These are phyloP conservation scores for Oceanodroma tethys DNA, from an alignment of 2,113 vertebrate species.

Conservation along the genomic window DNA sequence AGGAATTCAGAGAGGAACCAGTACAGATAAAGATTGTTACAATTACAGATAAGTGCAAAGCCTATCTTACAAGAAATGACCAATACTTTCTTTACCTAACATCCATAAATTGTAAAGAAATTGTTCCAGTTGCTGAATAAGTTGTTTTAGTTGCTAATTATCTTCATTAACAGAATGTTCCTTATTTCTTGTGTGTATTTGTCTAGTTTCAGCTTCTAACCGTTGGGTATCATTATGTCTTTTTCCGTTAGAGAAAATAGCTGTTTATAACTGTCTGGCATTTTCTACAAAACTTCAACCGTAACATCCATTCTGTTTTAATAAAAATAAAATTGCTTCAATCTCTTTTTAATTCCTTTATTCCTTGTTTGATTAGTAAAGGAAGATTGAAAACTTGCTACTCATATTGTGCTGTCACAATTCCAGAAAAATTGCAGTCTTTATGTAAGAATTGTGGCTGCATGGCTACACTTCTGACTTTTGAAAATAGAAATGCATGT, in stretches of 20 bases:
- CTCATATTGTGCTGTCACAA: not conserved
- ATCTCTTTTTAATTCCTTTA: not conserved
- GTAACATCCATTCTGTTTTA: not conserved
- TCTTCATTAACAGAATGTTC: not conserved
- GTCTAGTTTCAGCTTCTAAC: not conserved
- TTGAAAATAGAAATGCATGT: not conserved
- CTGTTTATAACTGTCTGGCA: not conserved
- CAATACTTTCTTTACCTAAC: not conserved
- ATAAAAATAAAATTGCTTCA: constrained; percentile 2
- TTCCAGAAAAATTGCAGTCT: not conserved
- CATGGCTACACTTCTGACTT: not conserved
- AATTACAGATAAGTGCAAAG: not conserved
- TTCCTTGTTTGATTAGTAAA: not conserved
- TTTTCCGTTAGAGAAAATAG: constrained; percentile 1
- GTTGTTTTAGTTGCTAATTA: not conserved
- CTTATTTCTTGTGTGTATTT: not conserved
- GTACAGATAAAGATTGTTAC: not conserved
- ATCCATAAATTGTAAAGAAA: not conserved
- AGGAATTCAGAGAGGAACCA: not conserved
- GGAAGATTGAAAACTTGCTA: not conserved
- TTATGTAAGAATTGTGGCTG: not conserved
- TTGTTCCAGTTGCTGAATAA: not conserved
- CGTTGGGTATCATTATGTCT: not conserved
- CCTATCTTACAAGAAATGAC: not conserved
- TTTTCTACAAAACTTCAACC: not conserved